Base-by-base conservation (phyloP, 2,888 invertebrate species). In the Xestobium rufovillosum region DNA sequence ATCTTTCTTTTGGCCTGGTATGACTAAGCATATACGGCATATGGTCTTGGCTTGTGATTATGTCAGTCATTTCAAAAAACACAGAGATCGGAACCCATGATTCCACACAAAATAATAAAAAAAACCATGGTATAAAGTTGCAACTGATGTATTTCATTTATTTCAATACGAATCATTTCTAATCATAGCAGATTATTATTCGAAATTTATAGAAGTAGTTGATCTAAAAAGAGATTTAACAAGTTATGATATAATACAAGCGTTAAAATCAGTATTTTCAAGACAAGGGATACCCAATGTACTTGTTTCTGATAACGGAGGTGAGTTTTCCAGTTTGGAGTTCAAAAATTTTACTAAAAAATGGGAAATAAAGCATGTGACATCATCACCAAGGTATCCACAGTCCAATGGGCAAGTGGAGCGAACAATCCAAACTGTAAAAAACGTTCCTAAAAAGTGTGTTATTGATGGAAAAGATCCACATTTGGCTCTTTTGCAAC, bases 1-100 rank as follows among this genome's bases (percentile, higher is more conserved):
- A 27, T 36, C 39, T 11, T 38, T 46, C 14, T 40, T 26, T 27
- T 39, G 44, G 41, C 38, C 42, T 6, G 33, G 38, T 15, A 43
- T 43, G 38, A 31, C 27, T 30, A 36, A 41, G 12, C 11, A 34
- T 12, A 38, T 38, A 30, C 26, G 36, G 34, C 31, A 44, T 19
- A 38, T 35, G 27, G 38, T 34, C 16, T 10, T 38, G 14, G 14
- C 39, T 10, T 43, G 41, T 15, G n/a, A 32, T 26, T 30, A 15
- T 44, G 42, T 31, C 23, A 31, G 30, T 32, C 10, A 8, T 38
- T 25, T 38, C 15, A 26, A 35, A 37, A 39, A 10, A 36, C 37
- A 14, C 26, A 41, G 14, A n/a, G 12, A 9, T n/a, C 16, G 12
- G 41, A 45, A 34, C 42, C 43, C 4, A 26, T 45, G 34, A 39